phyloP scores from a whole-genome alignment of 1,140 invertebrate species.

The Atta cephalotes region DNA sequence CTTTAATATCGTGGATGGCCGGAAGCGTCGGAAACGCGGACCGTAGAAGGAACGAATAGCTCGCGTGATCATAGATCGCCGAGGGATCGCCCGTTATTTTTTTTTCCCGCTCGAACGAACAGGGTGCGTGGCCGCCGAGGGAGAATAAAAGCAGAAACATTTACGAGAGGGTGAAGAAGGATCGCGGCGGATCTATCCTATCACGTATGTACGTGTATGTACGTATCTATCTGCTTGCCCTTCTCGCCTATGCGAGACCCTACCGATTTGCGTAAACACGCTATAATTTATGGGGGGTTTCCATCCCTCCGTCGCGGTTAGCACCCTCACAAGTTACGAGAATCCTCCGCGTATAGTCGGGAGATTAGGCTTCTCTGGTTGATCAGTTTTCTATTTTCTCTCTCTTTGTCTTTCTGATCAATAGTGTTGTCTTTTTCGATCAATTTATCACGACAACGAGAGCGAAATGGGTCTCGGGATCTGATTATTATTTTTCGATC shows the following conservation, averaged over 20 bases:
- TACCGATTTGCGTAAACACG: conserved; percentile 79
- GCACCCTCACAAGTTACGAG: conserved; percentile 70
- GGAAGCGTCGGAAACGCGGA: conserved; percentile 24
- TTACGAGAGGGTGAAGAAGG: conserved; percentile 42
- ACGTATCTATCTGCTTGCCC: conserved; percentile 59
- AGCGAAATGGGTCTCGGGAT: neutral
- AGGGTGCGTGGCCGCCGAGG: conserved; percentile 42
- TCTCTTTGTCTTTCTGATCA: neutral
- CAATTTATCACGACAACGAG: neutral
- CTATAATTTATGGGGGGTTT: conserved; percentile 75
- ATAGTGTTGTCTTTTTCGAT: neutral
- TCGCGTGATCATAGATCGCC: conserved; percentile 67
- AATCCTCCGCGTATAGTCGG: conserved; percentile 26
- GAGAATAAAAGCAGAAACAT: conserved; percentile 68
- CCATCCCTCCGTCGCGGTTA: conserved; percentile 27
- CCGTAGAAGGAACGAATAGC: neutral
- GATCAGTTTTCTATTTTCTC: conserved; percentile 12
- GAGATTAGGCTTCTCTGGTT: conserved; percentile 58
- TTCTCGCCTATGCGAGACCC: conserved; percentile 38
- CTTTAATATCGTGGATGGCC: conserved; percentile 62
- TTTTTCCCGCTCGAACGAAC: conserved; percentile 28
- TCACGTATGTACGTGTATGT: conserved; percentile 39
- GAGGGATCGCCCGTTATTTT: conserved; percentile 66
- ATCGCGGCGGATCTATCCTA: conserved; percentile 17
- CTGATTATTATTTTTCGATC: conserved; percentile 33